These are phyloP conservation scores for Eleutherodactylus coqui DNA, from an alignment of 2,797 vertebrate genomes.

Conservation along the genomic window DNA sequence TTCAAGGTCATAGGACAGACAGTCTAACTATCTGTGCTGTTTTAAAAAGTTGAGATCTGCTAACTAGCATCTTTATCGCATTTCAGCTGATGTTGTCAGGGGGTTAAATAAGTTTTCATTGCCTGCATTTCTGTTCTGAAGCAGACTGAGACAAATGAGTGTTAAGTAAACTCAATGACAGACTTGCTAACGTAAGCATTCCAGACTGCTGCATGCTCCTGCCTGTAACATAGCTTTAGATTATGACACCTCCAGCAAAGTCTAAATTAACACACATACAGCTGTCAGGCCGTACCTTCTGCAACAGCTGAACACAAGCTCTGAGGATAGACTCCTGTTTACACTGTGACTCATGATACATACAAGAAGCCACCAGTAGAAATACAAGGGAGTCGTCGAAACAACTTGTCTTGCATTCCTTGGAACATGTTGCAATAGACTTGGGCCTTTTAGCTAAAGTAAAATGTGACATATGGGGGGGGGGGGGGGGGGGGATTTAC, in stretches of 20 bases:
- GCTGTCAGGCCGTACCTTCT: conserved; percentile 58
- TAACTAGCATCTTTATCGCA: conserved; percentile 29
- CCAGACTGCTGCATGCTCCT: conserved; percentile 64
- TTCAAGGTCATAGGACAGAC: conserved; percentile 64
- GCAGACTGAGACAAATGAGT: conserved; percentile 76
- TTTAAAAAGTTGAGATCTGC: conserved; percentile 64
- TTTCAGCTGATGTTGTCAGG: conserved; percentile 43
- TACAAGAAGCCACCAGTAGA: background rate
- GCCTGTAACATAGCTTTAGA: conserved; percentile 56
- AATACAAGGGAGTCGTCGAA: background rate
- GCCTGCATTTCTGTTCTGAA: conserved; percentile 74
- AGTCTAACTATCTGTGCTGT: conserved; percentile 66
- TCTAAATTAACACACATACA: conserved; percentile 65
- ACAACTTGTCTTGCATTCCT: background rate
- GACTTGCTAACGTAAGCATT: conserved; percentile 73
- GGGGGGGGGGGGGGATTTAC: too few relatives aligned
- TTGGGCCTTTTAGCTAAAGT: background rate
- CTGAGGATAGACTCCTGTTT: conserved; percentile 47
- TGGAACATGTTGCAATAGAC: background rate
- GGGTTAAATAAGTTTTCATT: conserved; percentile 70
- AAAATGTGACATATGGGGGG: too few relatives aligned
- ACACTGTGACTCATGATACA: background rate
- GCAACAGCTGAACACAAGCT: conserved; percentile 59
- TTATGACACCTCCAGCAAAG: conserved; percentile 55
- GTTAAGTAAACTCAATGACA: conserved; percentile 72